These are phyloP conservation scores for Zoanthus solanderi DNA, from an alignment of 92 coral and sea anemone genomes.

Conservation along the genomic window DNA sequence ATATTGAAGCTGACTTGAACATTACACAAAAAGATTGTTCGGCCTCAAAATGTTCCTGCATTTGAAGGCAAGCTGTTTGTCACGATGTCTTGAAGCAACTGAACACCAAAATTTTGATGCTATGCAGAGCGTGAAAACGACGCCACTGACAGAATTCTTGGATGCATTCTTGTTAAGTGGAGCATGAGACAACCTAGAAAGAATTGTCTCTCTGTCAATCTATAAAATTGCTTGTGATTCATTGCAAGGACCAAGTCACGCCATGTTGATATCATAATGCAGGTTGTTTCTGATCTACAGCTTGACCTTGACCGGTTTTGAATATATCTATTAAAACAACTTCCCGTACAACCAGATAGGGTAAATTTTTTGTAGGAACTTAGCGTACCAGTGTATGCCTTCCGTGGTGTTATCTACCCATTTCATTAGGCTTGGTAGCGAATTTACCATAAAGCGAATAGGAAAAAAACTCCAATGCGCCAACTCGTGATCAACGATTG, in stretches of 20 bases:
- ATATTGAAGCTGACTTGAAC: conserved; percentile 33
- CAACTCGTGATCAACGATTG: conserved; percentile 67
- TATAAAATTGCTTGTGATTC: conserved; percentile 25
- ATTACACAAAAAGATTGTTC: conserved; percentile 15
- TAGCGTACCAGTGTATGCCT: conserved; percentile 95
- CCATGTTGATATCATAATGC: conserved; percentile 19
- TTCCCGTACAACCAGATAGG: conserved; percentile 29
- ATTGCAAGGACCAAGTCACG: conserved; percentile 30
- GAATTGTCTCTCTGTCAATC: conserved; percentile 45
- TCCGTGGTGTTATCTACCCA: conserved; percentile 45
- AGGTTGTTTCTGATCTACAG: background rate
- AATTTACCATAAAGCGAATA: conserved; percentile 62
- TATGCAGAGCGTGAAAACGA: conserved; percentile 16
- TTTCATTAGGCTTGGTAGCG: conserved; percentile 67
- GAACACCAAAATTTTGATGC: conserved; percentile 3
- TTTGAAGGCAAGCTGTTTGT: background rate
- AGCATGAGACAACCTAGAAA: conserved; percentile 27
- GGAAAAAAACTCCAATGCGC: conserved; percentile 93
- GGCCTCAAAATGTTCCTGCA: background rate
- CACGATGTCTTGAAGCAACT: background rate
- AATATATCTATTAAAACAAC: conserved; percentile 6
- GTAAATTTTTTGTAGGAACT: conserved; percentile 24
- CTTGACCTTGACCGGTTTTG: background rate
- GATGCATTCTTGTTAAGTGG: conserved; percentile 43
- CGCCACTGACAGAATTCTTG: conserved; percentile 14